Base-by-base conservation (phyloP, 37 sponge, comb jelly and placozoan species). In the Aplysina aerophoba region DNA sequence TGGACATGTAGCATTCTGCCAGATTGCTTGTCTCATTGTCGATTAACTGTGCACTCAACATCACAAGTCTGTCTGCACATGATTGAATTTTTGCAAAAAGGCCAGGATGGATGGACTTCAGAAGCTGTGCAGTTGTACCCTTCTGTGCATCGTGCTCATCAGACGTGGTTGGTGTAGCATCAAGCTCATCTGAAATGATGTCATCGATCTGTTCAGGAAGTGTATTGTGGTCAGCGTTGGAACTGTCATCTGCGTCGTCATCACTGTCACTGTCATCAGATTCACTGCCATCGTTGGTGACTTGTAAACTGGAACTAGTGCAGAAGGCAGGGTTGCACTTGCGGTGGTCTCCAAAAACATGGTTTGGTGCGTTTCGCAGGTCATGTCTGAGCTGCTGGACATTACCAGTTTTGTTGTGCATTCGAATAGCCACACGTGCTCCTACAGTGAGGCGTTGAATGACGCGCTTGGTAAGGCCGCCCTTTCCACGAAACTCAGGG, bases 21-120 rank as follows among this genome's bases (percentile, higher is more conserved):
- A 79, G n/a, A 56, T 86, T 86, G 55, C 81, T 79, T 12, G 87
- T 79, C 37, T 63, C 33, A 66, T 86, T 86, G 64, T 62, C 28
- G 13, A 86, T 80, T 15, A 86, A 59, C 31, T 80, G 87, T 13
- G 3, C 0, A 41, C 81, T 54, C 38, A 80, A 50, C 31, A 55
- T 65, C 13, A 86, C 87, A 2, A 86, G 0, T 0, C 87, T 53
- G 65, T 86, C 80, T 19, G 72, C 69, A 8, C 58, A 35, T 28
- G 81, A 57, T 3, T 38, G 4, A 14, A 86, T 72, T 11, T 24
- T 64, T 21, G 5, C 15, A 0, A 86, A 44, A 1, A 86, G 44
- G 0, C 81, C 81, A 20, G 20, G n/a, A 33, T 44, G 87, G 87
- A 0, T 80, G 57, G 4, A 53, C 0, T 0, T 15, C 39, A 31